phyloP scores from a whole-genome alignment of 2,113 vertebrate species.

The Cygnus atratus region DNA sequence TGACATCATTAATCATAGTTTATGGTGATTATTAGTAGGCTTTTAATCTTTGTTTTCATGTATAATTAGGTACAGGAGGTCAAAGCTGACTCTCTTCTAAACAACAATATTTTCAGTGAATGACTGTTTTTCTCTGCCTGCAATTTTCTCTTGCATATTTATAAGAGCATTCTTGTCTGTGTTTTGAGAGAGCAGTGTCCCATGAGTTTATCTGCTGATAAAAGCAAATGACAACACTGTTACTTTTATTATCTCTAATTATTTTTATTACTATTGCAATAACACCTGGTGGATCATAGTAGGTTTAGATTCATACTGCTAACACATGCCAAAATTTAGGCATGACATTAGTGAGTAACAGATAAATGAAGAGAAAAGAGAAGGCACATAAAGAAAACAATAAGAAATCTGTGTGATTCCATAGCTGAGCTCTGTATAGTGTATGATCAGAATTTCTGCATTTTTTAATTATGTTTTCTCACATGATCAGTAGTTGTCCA shows the following conservation, averaged over 20 bases:
- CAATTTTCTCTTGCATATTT: slow-evolving; percentile 59
- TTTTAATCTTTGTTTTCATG: slow-evolving; percentile 69
- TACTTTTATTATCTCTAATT: slow-evolving; percentile 52
- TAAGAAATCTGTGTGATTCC: background rate
- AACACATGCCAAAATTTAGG: background rate
- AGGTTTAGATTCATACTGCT: background rate
- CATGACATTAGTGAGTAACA: background rate
- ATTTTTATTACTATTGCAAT: slow-evolving; percentile 43
- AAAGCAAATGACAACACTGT: slow-evolving; percentile 32
- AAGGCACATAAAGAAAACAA: background rate
- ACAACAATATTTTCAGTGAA: slow-evolving; percentile 57
- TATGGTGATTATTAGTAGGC: slow-evolving; percentile 70
- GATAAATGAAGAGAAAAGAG: background rate
- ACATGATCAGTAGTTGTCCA: background rate
- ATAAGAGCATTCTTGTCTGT: slow-evolving; percentile 33
- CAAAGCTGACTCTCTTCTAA: slow-evolving; percentile 48
- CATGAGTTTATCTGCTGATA: slow-evolving; percentile 35
- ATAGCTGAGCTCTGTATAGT: background rate
- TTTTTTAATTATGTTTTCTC: background rate
- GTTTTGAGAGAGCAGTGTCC: slow-evolving; percentile 38
- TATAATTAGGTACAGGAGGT: slow-evolving; percentile 72
- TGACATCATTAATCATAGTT: slow-evolving; percentile 70
- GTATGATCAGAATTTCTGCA: background rate
- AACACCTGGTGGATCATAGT: slow-evolving; percentile 11
- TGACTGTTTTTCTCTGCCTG: slow-evolving; percentile 48